Evolutionary conservation across 64 coral and sea anemone genomes (phyloP), one percentile per base, ranked within the genome.

Genomic region (Hydrozoanthus tunicans): DNA sequence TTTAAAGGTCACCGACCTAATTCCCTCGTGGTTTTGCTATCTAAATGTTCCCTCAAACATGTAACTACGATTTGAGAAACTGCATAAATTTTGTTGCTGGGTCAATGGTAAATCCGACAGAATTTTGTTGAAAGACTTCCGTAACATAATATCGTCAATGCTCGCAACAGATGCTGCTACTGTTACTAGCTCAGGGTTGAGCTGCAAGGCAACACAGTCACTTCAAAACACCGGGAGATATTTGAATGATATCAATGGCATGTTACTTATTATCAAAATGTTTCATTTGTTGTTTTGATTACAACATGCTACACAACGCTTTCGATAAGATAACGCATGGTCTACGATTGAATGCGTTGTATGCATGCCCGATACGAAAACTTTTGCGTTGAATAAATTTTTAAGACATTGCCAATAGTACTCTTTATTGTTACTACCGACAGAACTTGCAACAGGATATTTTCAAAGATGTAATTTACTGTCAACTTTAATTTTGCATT

Each of bases 191-290:
- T 69, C 5, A 14, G 62, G 51, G 10, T 51, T 66, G 14, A 43
- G n/a, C 43, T 54, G 65, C 12, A 51, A 17, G 8, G n/a, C 51
- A 83, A 63, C 51, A 27, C 43, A 68, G 67, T 10, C 17, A 72
- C 10, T 86, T 57, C 12, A 27, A 73, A 86, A 73, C 83, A 86
- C 83, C 74, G 6, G 69, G 84, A 73, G 69, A 88, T 61, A 88
- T 88, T 88, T 74, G 24, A 88, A 25, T 15, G 84, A 88, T 88
- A 88, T 88, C 84, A 88, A 32, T 88, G 70, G 53, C 66, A 88
- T 88, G 57, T 55, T 70, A 88, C 59, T 59, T 17, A 88, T 88
- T 61, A 88, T 75, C 84, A 88, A 88, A 73, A 75, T 88, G 84
- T 24, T 74, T 88, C 54, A 6, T 59, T 15, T 43, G 27, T 82